Evolutionary conservation across 2,888 invertebrate genomes (phyloP).

Genomic region (Aleiodes testaceus): DNA sequence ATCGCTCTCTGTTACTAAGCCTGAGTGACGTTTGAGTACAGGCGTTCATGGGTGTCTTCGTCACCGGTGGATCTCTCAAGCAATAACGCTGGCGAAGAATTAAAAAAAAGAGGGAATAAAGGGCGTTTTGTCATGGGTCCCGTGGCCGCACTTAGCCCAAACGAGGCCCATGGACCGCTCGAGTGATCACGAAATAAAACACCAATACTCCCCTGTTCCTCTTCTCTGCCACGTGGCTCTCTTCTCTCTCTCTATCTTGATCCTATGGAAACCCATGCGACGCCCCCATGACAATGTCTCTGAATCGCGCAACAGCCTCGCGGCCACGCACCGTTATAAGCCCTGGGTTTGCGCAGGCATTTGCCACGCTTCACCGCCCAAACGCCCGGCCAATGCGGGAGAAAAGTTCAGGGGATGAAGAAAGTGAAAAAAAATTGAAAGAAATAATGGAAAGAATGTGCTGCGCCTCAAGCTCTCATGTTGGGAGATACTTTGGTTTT

Average conservation of each 20-base stretch:
- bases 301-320: conserved; percentile 47
- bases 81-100: background rate
- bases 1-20: conserved; percentile 58
- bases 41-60: conserved; percentile 60
- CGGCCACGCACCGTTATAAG: conserved; percentile 49
- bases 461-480: background rate
- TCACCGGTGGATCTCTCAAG: conserved; percentile 21
- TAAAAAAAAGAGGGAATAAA: conserved; percentile 15
- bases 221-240: conserved; percentile 67
- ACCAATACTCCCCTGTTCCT: conserved; percentile 53
- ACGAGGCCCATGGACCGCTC: conserved; percentile 49
- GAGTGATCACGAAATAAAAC: conserved; percentile 57
- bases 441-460: conserved; percentile 34
- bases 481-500: conserved; percentile 11
- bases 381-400: conserved; percentile 38
- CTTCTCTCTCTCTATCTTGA: conserved; percentile 30
- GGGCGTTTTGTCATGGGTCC: conserved; percentile 46
- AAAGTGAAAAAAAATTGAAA: conserved; percentile 17
- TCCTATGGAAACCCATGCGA: conserved; percentile 14
- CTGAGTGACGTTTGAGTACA: conserved; percentile 69
- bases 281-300: conserved; percentile 48
- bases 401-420: conserved; percentile 24
- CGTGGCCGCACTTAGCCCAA: conserved; percentile 48
- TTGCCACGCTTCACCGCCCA: conserved; percentile 57
- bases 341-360: conserved; percentile 58